Base-by-base conservation (phyloP, 1,140 invertebrate species). In the Anadara kagoshimensis region DNA sequence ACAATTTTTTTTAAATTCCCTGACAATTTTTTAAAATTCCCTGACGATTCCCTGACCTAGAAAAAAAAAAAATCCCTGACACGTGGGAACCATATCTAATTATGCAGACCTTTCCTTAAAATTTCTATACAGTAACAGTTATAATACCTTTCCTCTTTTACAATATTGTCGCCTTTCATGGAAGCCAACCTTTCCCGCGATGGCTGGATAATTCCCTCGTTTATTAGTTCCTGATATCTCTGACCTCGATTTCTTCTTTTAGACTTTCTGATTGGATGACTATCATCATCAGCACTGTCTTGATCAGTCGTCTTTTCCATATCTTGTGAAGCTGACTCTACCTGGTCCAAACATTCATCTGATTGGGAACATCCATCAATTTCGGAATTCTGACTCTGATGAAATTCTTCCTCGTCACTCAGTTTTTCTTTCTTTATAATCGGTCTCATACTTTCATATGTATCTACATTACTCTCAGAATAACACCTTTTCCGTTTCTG, bases 211-310 rank as follows among this genome's bases (percentile, higher is more conserved):
- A 88, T 80, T 7, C 90, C 90, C 71, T 90, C 87, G 41, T 92
- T 92, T 90, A 95, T 94, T 78, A 97, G 94, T 84, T 95, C 94
- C 84, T 95, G 93, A 89, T 97, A 97, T 45, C 94, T 91, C 80
- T 95, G 93, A 10, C 95, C 96, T 87, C 96, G 95, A 89, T 95
- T 96, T 7, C 90, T 90, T 57, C 93, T 85, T 58, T 87, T 81
- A 3, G 90, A 90, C 73, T 90, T 89, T 49, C 89, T 73, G 18
- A 84, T 75, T 44, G 84, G 83, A 22, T 80, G 79, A 45, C 56
- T 45, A n/a, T 78, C 81, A 10, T 76, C 77, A 24, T 75, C 73
- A 20, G 29, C 29, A 7, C 29, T 36, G 29, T 36, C 29, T 3
- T 36, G 29, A 36, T 36, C 29, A 3, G 29, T 36, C 29, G 29